Base-by-base conservation (phyloP, 2,113 vertebrate species). In the Boulengeromyrus knoepffleri region DNA sequence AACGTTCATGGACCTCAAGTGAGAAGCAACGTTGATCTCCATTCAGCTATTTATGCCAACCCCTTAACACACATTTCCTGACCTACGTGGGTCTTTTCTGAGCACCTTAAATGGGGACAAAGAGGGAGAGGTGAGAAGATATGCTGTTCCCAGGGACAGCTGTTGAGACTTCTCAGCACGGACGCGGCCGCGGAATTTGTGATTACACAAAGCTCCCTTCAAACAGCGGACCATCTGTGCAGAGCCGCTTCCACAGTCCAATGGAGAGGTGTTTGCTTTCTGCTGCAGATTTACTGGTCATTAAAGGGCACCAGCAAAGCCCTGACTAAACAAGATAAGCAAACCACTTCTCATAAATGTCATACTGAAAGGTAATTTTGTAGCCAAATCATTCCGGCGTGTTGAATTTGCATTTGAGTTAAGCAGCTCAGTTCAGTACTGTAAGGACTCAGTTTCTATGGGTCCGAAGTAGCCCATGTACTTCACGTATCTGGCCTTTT, bases 301-400 rank as follows among this genome's bases (percentile, higher is more conserved):
- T 87, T 53, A 53, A 87, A 87, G 49, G 49, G 13, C 47, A 53
- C 49, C 84, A 56, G 49, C n/a, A 53, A 36, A 87, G 50, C 85
- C 7, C 85, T 31, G 85, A 53, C 47, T 87, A 53, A 87, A 87
- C 45, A 27, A 52, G n/a, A 87, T 85, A 46, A 85, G 83, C 83
- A 85, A 46, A 46, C 8, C 39, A 47, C 39, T 46, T 45, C 45
- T 85, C 83, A 85, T 47, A 85, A 47, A 85, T 47, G 83, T 85
- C 83, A 85, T 10, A 13, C 45, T 24, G 39, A 85, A 85, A 85
- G 45, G 39, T 85, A 24, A 46, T 85, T 85, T 85, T 85, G 42
- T 85, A 85, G 36, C 83, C 83, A 21, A 46, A 46, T 85, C 83
- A 85, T 46, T 85, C 42, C 45, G 47, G 24, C 9, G 45, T 47